Evolutionary conservation across 1,140 invertebrate species (phyloP).

Genomic region (Danaus melanippus): DNA sequence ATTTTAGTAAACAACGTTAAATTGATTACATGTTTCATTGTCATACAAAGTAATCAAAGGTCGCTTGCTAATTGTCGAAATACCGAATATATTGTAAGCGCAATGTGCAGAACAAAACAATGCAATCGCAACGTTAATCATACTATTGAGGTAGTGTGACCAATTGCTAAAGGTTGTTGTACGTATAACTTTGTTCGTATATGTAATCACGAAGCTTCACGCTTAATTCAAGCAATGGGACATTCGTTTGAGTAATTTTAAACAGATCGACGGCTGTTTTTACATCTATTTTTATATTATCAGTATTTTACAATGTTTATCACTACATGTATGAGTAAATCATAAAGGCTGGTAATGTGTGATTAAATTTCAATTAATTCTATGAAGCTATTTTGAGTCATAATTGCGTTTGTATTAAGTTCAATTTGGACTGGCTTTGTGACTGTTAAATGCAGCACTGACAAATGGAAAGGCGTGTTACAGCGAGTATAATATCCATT

Average conservation of each 20-base stretch:
- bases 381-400: conserved; percentile 3
- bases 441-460: conserved; percentile 15
- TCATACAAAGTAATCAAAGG: neutral
- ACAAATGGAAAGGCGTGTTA: conserved; percentile 64
- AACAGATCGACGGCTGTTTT: too few species aligned
- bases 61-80: conserved; percentile 5
- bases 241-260: too few species aligned
- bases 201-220: too few species aligned
- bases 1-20: too few species aligned
- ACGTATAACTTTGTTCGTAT: too few species aligned
- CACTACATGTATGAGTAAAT: too few species aligned
- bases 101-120: conserved; percentile 1
- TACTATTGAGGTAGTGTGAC: conserved; percentile 6
- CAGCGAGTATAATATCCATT: conserved; percentile 58
- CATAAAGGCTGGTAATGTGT: conserved; percentile 10
- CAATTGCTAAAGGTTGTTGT: conserved; percentile 10
- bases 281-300: too few species aligned
- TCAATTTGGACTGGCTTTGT: conserved; percentile 1
- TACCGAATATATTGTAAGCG: neutral
- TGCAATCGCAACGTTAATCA: conserved; percentile 5
- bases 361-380: conserved; percentile 21
- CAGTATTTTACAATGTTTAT: too few species aligned
- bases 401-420: neutral
- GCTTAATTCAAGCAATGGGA: too few species aligned
- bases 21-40: too few species aligned